Conservation (phyloP, 37 sponge, comb jelly and placozoan genomes). For the Petrosia ficiformis region DNA sequence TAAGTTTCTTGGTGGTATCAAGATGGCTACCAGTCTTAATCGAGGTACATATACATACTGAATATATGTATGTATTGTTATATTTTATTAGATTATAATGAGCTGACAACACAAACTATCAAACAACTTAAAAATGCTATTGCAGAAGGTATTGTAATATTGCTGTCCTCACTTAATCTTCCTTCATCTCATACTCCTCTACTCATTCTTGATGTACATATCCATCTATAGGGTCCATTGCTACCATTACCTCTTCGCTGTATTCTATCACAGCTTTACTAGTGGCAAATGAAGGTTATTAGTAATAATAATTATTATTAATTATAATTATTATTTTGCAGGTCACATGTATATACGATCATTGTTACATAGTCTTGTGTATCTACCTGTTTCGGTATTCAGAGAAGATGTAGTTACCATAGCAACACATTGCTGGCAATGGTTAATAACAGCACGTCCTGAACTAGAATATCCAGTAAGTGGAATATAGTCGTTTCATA, state of each 20-base stretch:
- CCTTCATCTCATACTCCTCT: background rate
- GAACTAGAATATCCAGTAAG: slow-evolving; percentile 62
- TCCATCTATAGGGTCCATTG: no score
- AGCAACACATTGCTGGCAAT: slow-evolving; percentile 78
- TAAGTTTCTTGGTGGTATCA: slow-evolving; percentile 40
- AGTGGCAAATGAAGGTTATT: slow-evolving; percentile 29
- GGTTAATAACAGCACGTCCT: slow-evolving; percentile 65
- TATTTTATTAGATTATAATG: no score
- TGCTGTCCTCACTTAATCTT: background rate
- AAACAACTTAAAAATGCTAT: background rate
- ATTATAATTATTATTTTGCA: no score
- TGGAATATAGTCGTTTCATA: no score
- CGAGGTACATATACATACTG: no score
- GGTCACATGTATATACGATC: background rate
- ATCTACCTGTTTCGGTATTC: slow-evolving; percentile 67
- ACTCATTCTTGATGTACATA: no score
- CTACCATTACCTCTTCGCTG: slow-evolving; percentile 34
- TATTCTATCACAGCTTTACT: slow-evolving; percentile 52
- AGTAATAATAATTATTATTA: no score
- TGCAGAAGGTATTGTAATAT: background rate
- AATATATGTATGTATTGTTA: no score
- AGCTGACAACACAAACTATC: background rate
- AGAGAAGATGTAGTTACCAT: slow-evolving; percentile 46
- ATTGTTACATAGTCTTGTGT: slow-evolving; percentile 32
- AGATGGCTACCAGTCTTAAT: slow-evolving; percentile 1